Base-by-base conservation (phyloP, 2,113 vertebrate genomes). In the Sorex araneus region DNA sequence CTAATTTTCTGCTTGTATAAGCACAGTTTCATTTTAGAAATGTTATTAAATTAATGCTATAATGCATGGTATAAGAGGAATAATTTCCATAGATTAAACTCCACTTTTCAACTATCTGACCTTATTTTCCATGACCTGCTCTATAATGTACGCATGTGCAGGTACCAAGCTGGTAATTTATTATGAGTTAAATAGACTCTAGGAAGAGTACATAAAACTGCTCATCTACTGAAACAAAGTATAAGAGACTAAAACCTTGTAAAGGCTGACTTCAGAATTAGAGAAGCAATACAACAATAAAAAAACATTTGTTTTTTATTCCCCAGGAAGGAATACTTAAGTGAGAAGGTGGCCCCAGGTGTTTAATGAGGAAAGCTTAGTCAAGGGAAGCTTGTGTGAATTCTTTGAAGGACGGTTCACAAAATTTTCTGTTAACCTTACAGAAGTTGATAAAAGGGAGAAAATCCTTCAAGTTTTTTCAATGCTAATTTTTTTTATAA, bases 1-100 rank as follows among this genome's bases (percentile, higher is more conserved):
- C 94, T 98, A 98, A 98, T 97, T 97, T 97, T 97, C 97, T 98
- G 97, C 96, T 98, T 98, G 97, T 97, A 96, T 96, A 96, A 97
- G 94, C 97, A 96, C n/a, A 97, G 92, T 95, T 94, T 89, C 95
- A 97, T 97, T 97, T 98, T 97, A 96, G 85, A 97, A 95, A 94
- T 94, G 84, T 97, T 96, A 97, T 93, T 45, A 21, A 97, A 96
- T 97, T 97, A 97, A 97, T 97, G 90, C 84, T 96, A 43, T 94
- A 84, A 84, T 83, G 47, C 81, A 69, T 71, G 54, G 89, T 96
- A 95, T 90, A 96, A 97, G 97, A 80, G 96, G 74, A 96, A 98
- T 98, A 96, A 95, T 97, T 97, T 96, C 90, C 78, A 71, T 85
- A 92, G 79, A 82, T 92, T 78, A 81, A 95, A 0, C 83, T 97